A percentile compares a stretch with the other conserved stretches of the same genome.
These are phyloP conservation scores for Hypolimnas misippus DNA, from an alignment of 2,888 invertebrate species.

Conservation along the genomic window DNA sequence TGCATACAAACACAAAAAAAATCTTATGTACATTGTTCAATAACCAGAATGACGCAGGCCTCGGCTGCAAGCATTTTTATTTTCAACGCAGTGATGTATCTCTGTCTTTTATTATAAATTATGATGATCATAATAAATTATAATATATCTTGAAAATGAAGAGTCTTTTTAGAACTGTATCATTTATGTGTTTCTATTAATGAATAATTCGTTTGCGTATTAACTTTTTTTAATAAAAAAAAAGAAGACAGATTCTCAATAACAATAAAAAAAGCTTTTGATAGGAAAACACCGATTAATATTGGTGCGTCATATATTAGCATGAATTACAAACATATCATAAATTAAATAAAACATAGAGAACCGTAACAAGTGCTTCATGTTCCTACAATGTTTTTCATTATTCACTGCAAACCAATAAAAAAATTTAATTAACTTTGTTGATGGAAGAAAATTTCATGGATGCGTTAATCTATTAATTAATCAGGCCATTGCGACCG, in stretches of 20 bases:
- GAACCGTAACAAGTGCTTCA: not conserved
- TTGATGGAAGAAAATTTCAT: constrained; percentile 43
- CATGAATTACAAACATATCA: not conserved
- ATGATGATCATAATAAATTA: not conserved
- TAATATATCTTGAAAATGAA: no score
- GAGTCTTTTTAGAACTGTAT: no score
- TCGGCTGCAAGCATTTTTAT: not conserved
- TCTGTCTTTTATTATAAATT: not conserved
- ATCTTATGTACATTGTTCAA: no score
- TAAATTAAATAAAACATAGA: not conserved
- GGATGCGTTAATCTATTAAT: constrained; percentile 39
- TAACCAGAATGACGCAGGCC: no score
- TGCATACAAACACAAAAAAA: no score
- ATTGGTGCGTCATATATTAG: not conserved
- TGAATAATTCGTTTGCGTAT: no score
- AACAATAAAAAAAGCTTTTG: no score
- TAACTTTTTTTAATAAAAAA: no score
- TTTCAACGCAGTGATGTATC: not conserved
- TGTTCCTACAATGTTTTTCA: constrained; percentile 1
- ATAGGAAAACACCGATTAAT: not conserved
- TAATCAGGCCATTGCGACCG: constrained; percentile 38
- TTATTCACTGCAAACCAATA: constrained; percentile 8
- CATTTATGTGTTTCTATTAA: no score
- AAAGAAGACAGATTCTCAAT: no score
- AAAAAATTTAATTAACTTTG: constrained; percentile 47